phyloP scores from a whole-genome alignment of 2,888 invertebrate species.

The Lasioglossum oenotherae region DNA sequence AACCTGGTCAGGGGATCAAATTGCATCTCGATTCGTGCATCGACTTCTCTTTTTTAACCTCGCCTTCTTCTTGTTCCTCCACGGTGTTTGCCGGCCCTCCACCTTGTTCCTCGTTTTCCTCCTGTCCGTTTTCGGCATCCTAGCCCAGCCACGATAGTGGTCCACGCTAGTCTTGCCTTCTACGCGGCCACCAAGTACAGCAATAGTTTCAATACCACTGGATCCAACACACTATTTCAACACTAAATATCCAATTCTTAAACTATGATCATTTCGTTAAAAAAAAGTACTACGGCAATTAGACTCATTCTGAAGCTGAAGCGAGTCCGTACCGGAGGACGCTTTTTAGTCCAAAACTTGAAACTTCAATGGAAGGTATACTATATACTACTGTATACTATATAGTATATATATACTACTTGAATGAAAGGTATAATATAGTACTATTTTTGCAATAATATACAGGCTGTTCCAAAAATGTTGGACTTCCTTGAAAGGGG shows the following conservation, averaged over 20 bases:
- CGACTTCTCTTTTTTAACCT: constrained; percentile 78
- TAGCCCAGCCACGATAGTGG: not conserved
- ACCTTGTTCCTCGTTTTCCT: constrained; percentile 30
- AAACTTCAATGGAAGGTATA: too few relatives aligned
- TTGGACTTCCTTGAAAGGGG: too few relatives aligned
- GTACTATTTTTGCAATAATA: too few relatives aligned
- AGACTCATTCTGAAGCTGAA: too few relatives aligned
- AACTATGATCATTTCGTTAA: not conserved
- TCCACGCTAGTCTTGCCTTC: constrained; percentile 43
- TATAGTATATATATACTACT: too few relatives aligned
- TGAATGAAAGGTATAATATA: too few relatives aligned
- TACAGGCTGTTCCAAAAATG: too few relatives aligned
- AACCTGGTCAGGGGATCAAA: constrained; percentile 76
- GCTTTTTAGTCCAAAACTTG: too few relatives aligned
- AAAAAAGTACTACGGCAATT: too few relatives aligned
- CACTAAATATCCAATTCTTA: not conserved
- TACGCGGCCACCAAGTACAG: not conserved
- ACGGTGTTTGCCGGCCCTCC: constrained; percentile 38
- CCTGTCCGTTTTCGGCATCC: not conserved
- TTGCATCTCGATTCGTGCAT: constrained; percentile 80
- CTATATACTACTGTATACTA: too few relatives aligned
- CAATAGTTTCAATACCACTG: not conserved
- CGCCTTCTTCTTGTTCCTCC: constrained; percentile 53
- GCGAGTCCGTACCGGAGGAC: too few relatives aligned
- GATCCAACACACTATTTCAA: too few relatives aligned